These are phyloP conservation scores for Galemys pyrenaicus DNA, from an alignment of 2,113 vertebrate species.

Conservation along the genomic window DNA sequence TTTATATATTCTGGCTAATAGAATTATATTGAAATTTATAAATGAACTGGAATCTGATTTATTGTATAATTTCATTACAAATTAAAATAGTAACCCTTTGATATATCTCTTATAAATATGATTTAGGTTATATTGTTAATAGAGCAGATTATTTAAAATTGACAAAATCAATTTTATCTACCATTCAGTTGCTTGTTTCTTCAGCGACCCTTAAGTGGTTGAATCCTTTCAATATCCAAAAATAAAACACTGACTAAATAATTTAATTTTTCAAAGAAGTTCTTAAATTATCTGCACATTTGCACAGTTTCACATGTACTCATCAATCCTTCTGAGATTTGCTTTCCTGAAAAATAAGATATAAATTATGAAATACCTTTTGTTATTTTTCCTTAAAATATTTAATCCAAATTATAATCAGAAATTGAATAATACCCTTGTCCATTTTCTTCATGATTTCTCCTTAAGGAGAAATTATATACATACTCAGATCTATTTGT, in stretches of 20 bases:
- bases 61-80: not conserved
- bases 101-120: constrained; percentile 24
- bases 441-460: not conserved
- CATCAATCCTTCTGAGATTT: not conserved
- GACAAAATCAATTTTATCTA: not conserved
- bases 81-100: constrained; percentile 6
- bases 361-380: not conserved
- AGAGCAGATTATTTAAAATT: not conserved
- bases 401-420: too few relatives aligned
- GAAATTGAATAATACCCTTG: not conserved
- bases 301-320: too few relatives aligned
- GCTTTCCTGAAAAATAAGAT: not conserved
- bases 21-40: not conserved
- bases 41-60: not conserved
- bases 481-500: not conserved
- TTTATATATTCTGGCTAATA: not conserved
- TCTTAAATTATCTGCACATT: not conserved
- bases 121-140: not conserved
- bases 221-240: not conserved
- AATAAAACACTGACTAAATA: not conserved
- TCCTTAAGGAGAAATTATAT: not conserved
- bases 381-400: too few relatives aligned
- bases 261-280: not conserved
- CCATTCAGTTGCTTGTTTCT: not conserved
- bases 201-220: not conserved